phyloP scores from a whole-genome alignment of 2,888 invertebrate species.

The Cheilosia variabilis region DNA sequence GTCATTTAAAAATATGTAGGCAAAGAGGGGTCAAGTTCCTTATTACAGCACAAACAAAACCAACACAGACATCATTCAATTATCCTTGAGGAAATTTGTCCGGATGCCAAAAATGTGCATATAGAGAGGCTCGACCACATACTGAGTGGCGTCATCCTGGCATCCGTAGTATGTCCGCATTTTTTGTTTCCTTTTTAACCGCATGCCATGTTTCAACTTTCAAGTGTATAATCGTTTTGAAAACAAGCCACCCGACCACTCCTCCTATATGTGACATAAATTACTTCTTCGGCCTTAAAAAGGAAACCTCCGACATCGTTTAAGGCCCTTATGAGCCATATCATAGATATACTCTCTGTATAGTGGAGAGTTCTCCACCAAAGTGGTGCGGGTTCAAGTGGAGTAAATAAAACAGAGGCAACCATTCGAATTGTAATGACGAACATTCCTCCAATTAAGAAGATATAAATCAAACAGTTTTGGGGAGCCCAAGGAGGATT shows the following conservation, averaged over 20 bases:
- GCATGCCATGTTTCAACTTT: constrained; percentile 63
- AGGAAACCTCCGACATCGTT: constrained; percentile 45
- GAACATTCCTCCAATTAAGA: constrained; percentile 73
- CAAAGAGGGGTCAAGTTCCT: constrained; percentile 31
- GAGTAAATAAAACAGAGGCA: constrained; percentile 70
- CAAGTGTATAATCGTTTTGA: constrained; percentile 55
- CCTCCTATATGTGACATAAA: constrained; percentile 49
- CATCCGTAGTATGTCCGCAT: constrained; percentile 43
- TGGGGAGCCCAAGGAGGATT: constrained; percentile 22
- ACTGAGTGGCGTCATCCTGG: constrained; percentile 63
- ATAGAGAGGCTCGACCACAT: constrained; percentile 51
- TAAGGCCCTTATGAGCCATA: constrained; percentile 50
- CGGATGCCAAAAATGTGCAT: constrained; percentile 59
- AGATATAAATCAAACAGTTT: constrained; percentile 75
- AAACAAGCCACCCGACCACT: constrained; percentile 18
- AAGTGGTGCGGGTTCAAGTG: constrained; percentile 53
- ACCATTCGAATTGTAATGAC: constrained; percentile 73
- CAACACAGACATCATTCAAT: constrained; percentile 28
- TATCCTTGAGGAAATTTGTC: constrained; percentile 48
- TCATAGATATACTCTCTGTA: constrained; percentile 20
- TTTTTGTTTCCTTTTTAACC: constrained; percentile 52
- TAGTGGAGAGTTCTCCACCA: constrained; percentile 25
- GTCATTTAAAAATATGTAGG: background rate
- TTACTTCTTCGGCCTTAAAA: constrained; percentile 56
- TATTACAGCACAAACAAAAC: background rate